Conservation (phyloP, 30 jellyfish, hydroid and myxozoan species). For the Clytia hemisphaerica region DNA sequence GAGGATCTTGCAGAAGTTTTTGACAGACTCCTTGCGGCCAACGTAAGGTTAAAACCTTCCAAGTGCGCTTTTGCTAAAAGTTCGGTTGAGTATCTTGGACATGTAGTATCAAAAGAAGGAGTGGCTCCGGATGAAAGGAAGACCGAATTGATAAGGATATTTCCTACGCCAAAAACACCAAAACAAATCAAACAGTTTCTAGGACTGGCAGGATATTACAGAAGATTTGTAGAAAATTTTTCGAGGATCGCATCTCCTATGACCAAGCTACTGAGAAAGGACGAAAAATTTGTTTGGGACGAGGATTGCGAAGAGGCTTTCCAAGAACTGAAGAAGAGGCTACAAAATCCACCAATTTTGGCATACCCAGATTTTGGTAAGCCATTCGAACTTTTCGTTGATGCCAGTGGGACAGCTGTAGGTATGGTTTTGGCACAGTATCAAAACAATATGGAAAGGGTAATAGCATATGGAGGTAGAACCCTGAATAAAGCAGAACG, state of each 20-base stretch:
- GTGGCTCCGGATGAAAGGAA: slow-evolving; percentile 31
- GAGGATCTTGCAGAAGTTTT: slow-evolving; percentile 22
- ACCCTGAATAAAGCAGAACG: too few relatives aligned
- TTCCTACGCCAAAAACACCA: neutral
- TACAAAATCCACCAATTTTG: slow-evolving; percentile 35
- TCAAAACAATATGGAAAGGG: slow-evolving; percentile 22
- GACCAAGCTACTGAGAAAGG: slow-evolving; percentile 28
- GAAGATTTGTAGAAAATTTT: slow-evolving; percentile 25
- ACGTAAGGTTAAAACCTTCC: slow-evolving; percentile 24
- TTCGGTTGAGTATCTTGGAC: slow-evolving; percentile 42
- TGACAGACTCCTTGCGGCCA: slow-evolving; percentile 27
- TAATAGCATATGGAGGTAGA: slow-evolving; percentile 37
- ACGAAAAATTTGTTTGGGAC: slow-evolving; percentile 22
- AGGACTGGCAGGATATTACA: slow-evolving; percentile 43
- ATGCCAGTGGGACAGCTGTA: slow-evolving; percentile 46
- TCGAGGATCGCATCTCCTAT: slow-evolving; percentile 48
- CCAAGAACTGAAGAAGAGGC: neutral
- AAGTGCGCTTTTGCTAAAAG: slow-evolving; percentile 39
- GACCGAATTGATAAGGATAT: slow-evolving; percentile 3
- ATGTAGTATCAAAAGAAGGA: slow-evolving; percentile 37
- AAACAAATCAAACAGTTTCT: slow-evolving; percentile 32
- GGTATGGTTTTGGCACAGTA: slow-evolving; percentile 47
- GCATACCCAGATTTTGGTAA: slow-evolving; percentile 24
- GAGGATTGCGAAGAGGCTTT: slow-evolving; percentile 12
- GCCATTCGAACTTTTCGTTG: slow-evolving; percentile 38